Evolutionary conservation across 2,113 vertebrate genomes (phyloP), one percentile per base, ranked within the genome.

Genomic region (Clarias magur): DNA sequence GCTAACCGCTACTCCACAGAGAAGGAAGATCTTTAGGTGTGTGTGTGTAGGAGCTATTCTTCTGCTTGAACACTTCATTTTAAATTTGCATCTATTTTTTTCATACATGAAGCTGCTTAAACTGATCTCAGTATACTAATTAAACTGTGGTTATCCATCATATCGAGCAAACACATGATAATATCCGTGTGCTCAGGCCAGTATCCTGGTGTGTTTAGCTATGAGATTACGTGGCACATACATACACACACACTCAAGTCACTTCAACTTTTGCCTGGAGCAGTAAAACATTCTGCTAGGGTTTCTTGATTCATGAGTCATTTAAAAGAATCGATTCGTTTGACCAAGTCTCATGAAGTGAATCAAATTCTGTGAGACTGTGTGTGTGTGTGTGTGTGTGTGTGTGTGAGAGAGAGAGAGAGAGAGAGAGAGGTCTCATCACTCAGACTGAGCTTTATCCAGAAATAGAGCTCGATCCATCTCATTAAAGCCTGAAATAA

Each of bases 171-270:
- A 79, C 54, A 79, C 57, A 16, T 30, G 4, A 79, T 53, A 1
- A 80, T 34, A 80, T 80, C 78, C 78, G 78, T 80, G 78, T 80
- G 54, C 27, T 59, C 54, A 30, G 16, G 12, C n/a, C 53, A 27
- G 42, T 16, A 78, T 78, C 75, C 75, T 48, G 56, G 73, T 76
- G 73, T 78, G 53, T 57, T 56, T 79, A 57, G 73, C 4, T 3
- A 6, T 54, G 75, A 59, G 76, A 80, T 80, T 80, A 59, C 13
- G 54, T 57, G 53, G n/a, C 76, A 1, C n/a, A 17, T 1, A 56
- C 25, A 56, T 48, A 16, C 48, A 15, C 25, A 6, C 25, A 54
- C n/a, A 12, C 21, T 13, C 11, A n/a, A 67, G 10, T 30, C 8
- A 17, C 3, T 57, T 57, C 3, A 80, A 59, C 54, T 59, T 80